Evolutionary conservation across 2,797 vertebrate genomes (phyloP).

Genomic region (Dendrocincla fuliginosa): DNA sequence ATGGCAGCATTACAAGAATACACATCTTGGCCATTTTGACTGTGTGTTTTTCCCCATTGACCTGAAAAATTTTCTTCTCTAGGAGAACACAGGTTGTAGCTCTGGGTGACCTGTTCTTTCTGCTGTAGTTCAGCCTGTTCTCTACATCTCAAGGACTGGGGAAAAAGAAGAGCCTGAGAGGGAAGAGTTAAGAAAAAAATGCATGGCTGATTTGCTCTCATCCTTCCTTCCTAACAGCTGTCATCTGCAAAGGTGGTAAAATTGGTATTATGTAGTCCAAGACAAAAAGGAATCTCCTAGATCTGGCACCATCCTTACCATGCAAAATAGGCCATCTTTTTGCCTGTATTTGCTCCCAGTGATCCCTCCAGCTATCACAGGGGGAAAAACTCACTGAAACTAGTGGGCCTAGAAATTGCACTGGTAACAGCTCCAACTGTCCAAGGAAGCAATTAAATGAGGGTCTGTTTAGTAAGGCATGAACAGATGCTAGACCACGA

Average conservation of each 20-base stretch:
- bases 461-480: background rate
- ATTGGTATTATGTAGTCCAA: too few species aligned
- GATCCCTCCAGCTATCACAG: too few species aligned
- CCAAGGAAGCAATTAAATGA: background rate
- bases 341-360: too few species aligned
- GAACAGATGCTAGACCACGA: background rate
- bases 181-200: background rate
- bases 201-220: accelerated
- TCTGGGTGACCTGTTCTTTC: background rate
- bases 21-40: background rate
- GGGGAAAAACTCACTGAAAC: too few species aligned
- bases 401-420: too few species aligned
- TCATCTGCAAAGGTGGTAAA: too few species aligned
- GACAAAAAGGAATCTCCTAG: too few species aligned
- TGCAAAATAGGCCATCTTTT: too few species aligned
- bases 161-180: background rate
- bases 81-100: background rate
- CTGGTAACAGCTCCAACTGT: background rate
- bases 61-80: background rate
- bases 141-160: background rate
- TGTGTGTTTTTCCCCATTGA: background rate
- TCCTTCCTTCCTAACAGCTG: too few species aligned
- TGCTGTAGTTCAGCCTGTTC: background rate
- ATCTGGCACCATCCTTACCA: too few species aligned
- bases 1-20: background rate